Conservation (phyloP, 1,140 invertebrate species). For the Diorhabda sublineata region DNA sequence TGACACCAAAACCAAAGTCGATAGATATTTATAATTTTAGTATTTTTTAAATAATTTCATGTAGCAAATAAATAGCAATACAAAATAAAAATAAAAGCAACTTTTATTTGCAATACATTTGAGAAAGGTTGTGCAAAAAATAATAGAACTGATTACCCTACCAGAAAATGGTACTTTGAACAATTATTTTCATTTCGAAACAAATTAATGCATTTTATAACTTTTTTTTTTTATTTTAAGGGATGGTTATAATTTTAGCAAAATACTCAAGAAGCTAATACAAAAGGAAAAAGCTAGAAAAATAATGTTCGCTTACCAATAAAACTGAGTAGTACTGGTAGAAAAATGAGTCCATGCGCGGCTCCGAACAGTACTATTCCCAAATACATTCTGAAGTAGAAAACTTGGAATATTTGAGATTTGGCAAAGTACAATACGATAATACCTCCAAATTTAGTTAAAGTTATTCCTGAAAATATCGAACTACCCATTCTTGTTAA, state of each 20-base stretch:
- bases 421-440: constrained; percentile 92
- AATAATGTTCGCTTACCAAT: constrained; percentile 68
- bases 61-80: too few relatives aligned
- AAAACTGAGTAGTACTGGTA: constrained; percentile 94
- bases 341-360: constrained; percentile 92
- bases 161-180: background rate
- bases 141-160: too few relatives aligned
- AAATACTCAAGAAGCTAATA: background rate
- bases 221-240: background rate
- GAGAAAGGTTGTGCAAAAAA: too few relatives aligned
- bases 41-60: too few relatives aligned
- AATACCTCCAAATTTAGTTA: constrained; percentile 96
- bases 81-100: too few relatives aligned
- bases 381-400: constrained; percentile 98
- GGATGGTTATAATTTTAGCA: background rate
- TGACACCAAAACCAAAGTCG: too few relatives aligned
- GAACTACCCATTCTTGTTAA: constrained; percentile 91
- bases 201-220: background rate
- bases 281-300: constrained; percentile 12
- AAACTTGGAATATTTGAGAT: constrained; percentile 95
- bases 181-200: background rate
- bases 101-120: too few relatives aligned
- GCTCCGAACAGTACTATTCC: constrained; percentile 94
- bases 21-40: too few relatives aligned
- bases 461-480: constrained; percentile 93